Percentiles rank a stretch among this genome's conserved stretches.
Evolutionary conservation across 2,888 invertebrate genomes (phyloP).

Genomic region (Drosophila fulvimacula): DNA sequence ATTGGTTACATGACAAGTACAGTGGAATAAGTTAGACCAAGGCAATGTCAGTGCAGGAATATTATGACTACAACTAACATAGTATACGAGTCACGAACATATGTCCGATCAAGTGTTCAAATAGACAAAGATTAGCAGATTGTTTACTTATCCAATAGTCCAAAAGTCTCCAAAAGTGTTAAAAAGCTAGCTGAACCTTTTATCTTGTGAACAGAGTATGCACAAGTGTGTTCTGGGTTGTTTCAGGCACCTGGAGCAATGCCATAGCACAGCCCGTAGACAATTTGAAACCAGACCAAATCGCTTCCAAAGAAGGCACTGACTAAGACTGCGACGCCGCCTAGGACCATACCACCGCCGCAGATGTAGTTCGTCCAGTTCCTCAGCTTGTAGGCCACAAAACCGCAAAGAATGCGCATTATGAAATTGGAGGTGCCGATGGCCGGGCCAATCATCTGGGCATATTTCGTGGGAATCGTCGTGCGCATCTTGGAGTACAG

Average conservation of each 20-base stretch:
- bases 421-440: conserved; percentile 91
- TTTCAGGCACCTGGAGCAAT: conserved; percentile 72
- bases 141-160: too few relatives aligned
- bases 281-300: conserved; percentile 73
- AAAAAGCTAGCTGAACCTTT: background rate
- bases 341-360: conserved; percentile 82
- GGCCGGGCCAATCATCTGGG: conserved; percentile 77
- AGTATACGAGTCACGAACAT: too few relatives aligned
- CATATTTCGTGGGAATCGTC: conserved; percentile 72
- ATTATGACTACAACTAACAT: background rate
- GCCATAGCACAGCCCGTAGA: conserved; percentile 75
- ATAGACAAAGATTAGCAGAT: too few relatives aligned
- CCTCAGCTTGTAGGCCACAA: conserved; percentile 69
- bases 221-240: background rate
- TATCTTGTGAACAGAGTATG: conserved; percentile 2
- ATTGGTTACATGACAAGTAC: background rate
- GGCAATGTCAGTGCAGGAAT: background rate
- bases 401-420: conserved; percentile 74
- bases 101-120: background rate
- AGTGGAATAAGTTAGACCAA: background rate
- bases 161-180: too few relatives aligned
- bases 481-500: conserved; percentile 87
- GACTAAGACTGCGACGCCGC: conserved; percentile 86
- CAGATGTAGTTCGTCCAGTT: conserved; percentile 68
- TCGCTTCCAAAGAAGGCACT: conserved; percentile 87